phyloP scores from a whole-genome alignment of 35 echinoderm and acorn worm genomes.

The Ptychodera flava region DNA sequence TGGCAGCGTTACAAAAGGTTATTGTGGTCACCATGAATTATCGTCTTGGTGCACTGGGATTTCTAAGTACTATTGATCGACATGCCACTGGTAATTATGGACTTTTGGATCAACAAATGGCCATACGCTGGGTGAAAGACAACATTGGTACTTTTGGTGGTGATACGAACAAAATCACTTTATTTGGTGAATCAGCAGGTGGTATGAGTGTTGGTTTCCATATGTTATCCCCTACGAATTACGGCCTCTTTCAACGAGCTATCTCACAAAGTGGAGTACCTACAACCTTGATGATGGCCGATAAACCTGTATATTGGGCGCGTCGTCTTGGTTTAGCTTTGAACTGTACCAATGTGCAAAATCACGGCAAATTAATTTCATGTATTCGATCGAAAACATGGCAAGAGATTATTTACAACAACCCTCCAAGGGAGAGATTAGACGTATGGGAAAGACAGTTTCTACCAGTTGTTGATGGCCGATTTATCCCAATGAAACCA shows the following conservation, averaged over 20 bases:
- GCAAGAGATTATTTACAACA: not conserved
- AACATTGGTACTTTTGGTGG: slow-evolving; percentile 89
- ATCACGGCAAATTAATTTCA: not conserved
- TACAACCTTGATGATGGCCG: not conserved
- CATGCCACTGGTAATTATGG: slow-evolving; percentile 74
- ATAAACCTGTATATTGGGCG: not conserved
- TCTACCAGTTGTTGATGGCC: not conserved
- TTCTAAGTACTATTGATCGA: slow-evolving; percentile 59
- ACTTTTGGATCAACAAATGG: slow-evolving; percentile 71
- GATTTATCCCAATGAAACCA: not conserved
- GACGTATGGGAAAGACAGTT: not conserved
- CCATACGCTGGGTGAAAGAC: slow-evolving; percentile 61
- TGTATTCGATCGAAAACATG: not conserved
- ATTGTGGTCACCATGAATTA: slow-evolving; percentile 81
- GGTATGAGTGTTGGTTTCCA: slow-evolving; percentile 62
- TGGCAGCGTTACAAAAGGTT: slow-evolving; percentile 75
- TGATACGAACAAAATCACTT: slow-evolving; percentile 49
- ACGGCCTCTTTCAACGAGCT: slow-evolving; percentile 57
- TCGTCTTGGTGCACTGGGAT: slow-evolving; percentile 73
- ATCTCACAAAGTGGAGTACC: slow-evolving; percentile 68
- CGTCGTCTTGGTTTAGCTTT: not conserved
- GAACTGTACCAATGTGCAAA: not conserved
- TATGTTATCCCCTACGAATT: slow-evolving; percentile 27
- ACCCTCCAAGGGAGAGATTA: not conserved
- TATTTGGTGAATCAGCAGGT: slow-evolving; percentile 82